Evolutionary conservation across 2,113 vertebrate genomes (phyloP).

Genomic region (Reinhardtius hippoglossoides): DNA sequence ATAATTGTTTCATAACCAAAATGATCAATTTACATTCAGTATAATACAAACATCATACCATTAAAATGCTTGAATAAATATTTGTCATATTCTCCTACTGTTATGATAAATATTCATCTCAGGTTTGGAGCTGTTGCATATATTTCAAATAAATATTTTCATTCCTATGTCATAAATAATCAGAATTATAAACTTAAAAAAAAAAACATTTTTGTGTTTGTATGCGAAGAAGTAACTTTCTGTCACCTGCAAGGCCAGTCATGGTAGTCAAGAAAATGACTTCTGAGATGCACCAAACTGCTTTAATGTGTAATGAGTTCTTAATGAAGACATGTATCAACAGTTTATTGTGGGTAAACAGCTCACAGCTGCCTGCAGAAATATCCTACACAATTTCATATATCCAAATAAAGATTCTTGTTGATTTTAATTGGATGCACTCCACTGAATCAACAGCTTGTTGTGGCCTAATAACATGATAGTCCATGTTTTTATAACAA

Average conservation of each 20-base stretch:
- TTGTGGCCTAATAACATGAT: neutral
- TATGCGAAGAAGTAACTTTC: too few species aligned
- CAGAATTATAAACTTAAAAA: too few species aligned
- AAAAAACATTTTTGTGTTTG: too few species aligned
- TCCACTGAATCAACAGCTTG: too few species aligned
- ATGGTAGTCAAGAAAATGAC: neutral
- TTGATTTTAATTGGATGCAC: too few species aligned
- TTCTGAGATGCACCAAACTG: neutral
- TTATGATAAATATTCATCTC: neutral
- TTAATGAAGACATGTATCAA: neutral
- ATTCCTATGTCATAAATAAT: too few species aligned
- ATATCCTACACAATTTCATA: too few species aligned
- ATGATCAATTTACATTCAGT: neutral
- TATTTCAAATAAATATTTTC: too few species aligned
- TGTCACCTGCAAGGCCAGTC: too few species aligned
- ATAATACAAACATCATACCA: neutral
- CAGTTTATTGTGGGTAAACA: neutral
- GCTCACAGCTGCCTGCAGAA: neutral
- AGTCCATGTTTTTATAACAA: neutral
- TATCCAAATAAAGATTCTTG: too few species aligned
- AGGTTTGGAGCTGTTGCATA: too few species aligned
- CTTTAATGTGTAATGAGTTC: neutral
- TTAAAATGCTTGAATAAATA: neutral
- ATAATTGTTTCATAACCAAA: constrained; percentile 15
- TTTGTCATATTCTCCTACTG: neutral